phyloP scores from a whole-genome alignment of 2,797 vertebrate genomes.

The Pteronotus mesoamericanus region DNA sequence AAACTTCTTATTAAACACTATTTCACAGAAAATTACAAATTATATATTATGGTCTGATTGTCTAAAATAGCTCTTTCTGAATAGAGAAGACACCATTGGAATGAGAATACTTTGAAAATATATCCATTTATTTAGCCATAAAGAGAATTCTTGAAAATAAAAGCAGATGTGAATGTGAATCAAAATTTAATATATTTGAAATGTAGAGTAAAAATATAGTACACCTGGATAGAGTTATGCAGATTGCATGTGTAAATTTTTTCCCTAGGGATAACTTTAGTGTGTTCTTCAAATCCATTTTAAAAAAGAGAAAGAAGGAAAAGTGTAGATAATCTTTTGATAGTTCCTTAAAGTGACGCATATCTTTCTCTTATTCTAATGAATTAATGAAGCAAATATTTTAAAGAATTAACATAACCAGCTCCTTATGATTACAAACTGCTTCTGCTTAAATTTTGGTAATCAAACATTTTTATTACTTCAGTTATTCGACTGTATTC shows the following conservation, averaged over 20 bases:
- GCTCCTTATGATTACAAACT: conserved; percentile 26
- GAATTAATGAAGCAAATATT: conserved; percentile 58
- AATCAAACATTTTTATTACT: conserved; percentile 51
- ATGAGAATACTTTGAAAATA: conserved; percentile 48
- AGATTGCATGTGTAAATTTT: conserved; percentile 46
- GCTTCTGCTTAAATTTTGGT: conserved; percentile 36
- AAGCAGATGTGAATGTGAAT: conserved; percentile 57
- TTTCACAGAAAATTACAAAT: conserved; percentile 55
- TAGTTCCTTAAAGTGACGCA: conserved; percentile 2
- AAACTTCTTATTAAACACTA: conserved; percentile 49
- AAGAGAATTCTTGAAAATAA: conserved; percentile 59
- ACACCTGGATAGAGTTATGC: conserved; percentile 65
- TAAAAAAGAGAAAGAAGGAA: neutral
- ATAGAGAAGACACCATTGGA: conserved; percentile 45
- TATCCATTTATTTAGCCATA: conserved; percentile 56
- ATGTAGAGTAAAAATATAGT: conserved; percentile 64
- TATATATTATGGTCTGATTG: conserved; percentile 17
- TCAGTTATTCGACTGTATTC: conserved; percentile 13
- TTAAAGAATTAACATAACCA: conserved; percentile 25
- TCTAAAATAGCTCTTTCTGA: conserved; percentile 50
- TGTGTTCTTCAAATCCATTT: conserved; percentile 25
- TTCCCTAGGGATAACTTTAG: conserved; percentile 24
- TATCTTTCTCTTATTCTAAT: neutral
- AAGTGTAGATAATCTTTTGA: conserved; percentile 23
- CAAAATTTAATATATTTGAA: conserved; percentile 52